Base-by-base conservation (phyloP, 2,113 vertebrate genomes). In the Caracal caracal region DNA sequence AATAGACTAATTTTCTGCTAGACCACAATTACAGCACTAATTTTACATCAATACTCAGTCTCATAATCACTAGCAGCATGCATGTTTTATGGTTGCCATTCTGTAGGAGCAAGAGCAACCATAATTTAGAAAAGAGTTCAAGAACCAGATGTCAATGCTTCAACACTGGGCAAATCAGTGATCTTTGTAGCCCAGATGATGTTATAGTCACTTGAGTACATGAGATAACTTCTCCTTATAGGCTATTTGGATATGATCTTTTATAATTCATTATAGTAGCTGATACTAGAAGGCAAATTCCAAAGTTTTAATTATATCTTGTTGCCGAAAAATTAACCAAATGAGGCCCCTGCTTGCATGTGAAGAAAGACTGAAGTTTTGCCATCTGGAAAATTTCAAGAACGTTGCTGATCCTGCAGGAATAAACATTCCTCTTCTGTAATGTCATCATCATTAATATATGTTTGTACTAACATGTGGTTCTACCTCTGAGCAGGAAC, bases 281-380 rank as follows among this genome's bases (percentile, higher is more conserved):
- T 85, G 53, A 63, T 43, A 78, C 26, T 63, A 88, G 43, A 76
- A 94, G 30, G 6, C 63, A 90, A 26, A 83, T 94, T 76, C 66
- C 49, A 88, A 76, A 24, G 11, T 86, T 83, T 89, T 53, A 75
- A 75, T 86, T 63, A 85, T 35, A 88, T 90, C 26, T 79, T 85
- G 51, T 82, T 79, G n/a, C 59, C 88, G 92, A 37, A 15, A 65
- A 86, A 83, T 92, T 79, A 73, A 53, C 30, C 47, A 78, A 82
- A 53, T 24, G 81, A 90, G 22, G 2, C 51, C 16, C 68, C 37
- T 40, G 12, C 19, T 83, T 76, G 5, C 70, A 22, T n/a, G 26
- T 24, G n/a, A 71, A 80, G 33, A 59, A 89, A 92, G 37, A 91
- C 71, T 82, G 40, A 66, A 51, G 19, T 95, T 84, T 93, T 82